These are phyloP conservation scores for Stratiolaelaps scimitus DNA, from an alignment of 1,140 invertebrate species.

Conservation along the genomic window DNA sequence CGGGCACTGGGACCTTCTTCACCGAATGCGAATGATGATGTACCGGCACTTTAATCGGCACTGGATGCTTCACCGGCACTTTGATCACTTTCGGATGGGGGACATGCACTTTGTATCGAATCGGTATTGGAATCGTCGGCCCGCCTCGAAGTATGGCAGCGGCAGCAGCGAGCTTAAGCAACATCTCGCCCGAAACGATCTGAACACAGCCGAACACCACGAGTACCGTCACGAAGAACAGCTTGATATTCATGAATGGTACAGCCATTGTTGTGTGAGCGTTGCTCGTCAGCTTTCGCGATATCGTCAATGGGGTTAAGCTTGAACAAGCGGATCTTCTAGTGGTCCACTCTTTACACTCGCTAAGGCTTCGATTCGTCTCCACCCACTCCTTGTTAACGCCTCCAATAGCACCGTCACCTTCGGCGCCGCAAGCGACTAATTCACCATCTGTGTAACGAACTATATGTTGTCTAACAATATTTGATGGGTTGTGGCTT, in stretches of 20 bases:
- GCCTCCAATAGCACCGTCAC: no score
- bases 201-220: neutral
- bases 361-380: no score
- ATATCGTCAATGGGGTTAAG: no score
- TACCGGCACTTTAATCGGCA: neutral
- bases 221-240: neutral
- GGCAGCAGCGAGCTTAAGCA: neutral
- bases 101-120: conserved; percentile 9
- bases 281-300: no score
- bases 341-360: no score
- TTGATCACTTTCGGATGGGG: neutral
- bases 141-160: conserved; percentile 9
- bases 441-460: no score
- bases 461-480: no score
- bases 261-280: no score
- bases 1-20: neutral
- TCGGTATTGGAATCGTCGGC: neutral
- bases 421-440: no score
- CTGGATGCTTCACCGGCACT: neutral
- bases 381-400: no score
- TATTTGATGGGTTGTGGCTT: no score
- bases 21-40: conserved; percentile 7
- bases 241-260: neutral
- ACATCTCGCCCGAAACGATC: neutral
- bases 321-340: no score